Base-by-base conservation (phyloP, 2,888 invertebrate genomes). In the Pseudococcus viburni region DNA sequence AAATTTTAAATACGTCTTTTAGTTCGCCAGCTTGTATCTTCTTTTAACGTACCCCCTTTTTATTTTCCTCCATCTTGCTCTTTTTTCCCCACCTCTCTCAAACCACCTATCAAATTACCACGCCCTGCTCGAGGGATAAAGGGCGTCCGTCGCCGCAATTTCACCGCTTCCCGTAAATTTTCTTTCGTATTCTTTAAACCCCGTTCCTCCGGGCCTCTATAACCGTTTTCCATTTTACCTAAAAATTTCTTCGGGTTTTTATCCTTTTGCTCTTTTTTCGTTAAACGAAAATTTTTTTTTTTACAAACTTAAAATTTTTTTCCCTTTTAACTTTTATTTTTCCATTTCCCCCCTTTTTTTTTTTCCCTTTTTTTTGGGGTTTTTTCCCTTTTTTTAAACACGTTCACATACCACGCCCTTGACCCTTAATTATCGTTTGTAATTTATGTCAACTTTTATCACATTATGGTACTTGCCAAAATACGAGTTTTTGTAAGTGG, bases 351-450 rank as follows among this genome's bases (percentile, higher is more conserved):
- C 26, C 26, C 26, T 33, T 3, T 2, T 33, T 22, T 64, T 64
- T 22, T 64, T 22, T 1, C 7, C 0, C 15, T 64, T 64, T 6
- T 26, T 73, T 33, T 73, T 4, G 0, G 68, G 68, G n/a, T n/a
- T n/a, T n/a, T 1, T 59, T 19, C 59, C 59, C 59, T n/a, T 17
- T 0, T 12, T 55, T 22, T n/a, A n/a, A n/a, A 26, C 68, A 68
- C 17, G 19, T 33, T 12, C 8, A 68, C 51, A 11, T 73, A 80
- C 80, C 80, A 80, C 80, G 33, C n/a, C 80, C 80, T 80, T 80
- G 46, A 80, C 80, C 80, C n/a, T 80, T 42, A 80, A 33, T 80
- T n/a, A 80, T 80, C 80, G 80, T 80, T 80, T 80, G 80, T 80
- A 80, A 80, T n/a, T 80, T 80, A 80, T 80, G 33, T 73, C 68